Percentiles rank a stretch among this genome's conserved stretches.
These are phyloP conservation scores for Drosophila leontia DNA, from an alignment of 1,140 invertebrate species.

Conservation along the genomic window DNA sequence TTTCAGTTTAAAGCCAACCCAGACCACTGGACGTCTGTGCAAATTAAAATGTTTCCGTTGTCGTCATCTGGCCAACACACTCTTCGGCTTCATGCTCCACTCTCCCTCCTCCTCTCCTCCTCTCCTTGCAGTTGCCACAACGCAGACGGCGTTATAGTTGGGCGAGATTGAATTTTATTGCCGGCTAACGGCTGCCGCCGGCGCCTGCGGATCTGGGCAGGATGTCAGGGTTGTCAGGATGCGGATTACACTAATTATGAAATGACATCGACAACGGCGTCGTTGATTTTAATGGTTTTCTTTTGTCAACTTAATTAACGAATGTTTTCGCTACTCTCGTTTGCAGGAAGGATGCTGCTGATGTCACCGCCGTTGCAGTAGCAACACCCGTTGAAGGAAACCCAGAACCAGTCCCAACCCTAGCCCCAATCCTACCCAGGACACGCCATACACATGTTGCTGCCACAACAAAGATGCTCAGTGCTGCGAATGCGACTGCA, in stretches of 20 bases:
- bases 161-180: conserved; percentile 74
- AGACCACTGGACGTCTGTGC: conserved; percentile 62
- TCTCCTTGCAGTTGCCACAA: conserved; percentile 9
- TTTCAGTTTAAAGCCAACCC: conserved; percentile 29
- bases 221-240: conserved; percentile 72
- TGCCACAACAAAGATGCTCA: conserved; percentile 74
- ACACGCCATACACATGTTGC: conserved; percentile 76
- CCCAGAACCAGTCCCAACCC: conserved; percentile 1
- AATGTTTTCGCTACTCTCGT: conserved; percentile 37
- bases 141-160: conserved; percentile 36
- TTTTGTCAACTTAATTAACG: conserved; percentile 70
- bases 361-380: conserved; percentile 60
- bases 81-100: background rate
- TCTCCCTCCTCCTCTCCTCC: background rate
- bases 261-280: conserved; percentile 58
- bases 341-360: conserved; percentile 58
- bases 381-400: conserved; percentile 31
- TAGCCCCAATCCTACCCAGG: conserved; percentile 10
- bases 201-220: conserved; percentile 38
- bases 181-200: conserved; percentile 33
- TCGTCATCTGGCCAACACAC: conserved; percentile 39
- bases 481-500: conserved; percentile 74
- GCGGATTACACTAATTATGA: conserved; percentile 77
- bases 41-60: conserved; percentile 81
- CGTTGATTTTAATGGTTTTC: conserved; percentile 67